Base-by-base conservation (phyloP, 2,113 vertebrate genomes). In the Apistogramma diplotaenia region DNA sequence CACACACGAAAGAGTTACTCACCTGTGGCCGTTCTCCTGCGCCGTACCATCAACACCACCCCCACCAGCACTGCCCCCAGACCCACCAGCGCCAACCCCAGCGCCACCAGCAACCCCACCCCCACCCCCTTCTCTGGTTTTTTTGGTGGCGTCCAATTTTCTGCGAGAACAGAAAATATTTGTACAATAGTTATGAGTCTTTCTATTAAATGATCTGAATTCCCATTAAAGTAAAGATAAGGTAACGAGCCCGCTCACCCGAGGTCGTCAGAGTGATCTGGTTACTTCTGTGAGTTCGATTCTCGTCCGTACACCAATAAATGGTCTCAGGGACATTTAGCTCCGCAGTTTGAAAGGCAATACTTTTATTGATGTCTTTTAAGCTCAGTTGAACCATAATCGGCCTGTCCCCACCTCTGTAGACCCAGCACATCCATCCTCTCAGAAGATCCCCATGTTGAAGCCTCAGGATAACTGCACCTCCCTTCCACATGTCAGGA, bases 361-460 rank as follows among this genome's bases (percentile, higher is more conserved):
- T 1, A 13, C 21, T 76, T 1, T 0, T 0, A 27, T 0, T 3
- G 1, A 8, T 4, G 0, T 6, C 0, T 0, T 10, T 0, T 8
- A 58, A 0, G 3, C 0, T 51, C 8, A 93, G 7, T 0, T 0
- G 0, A 31, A 93, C 51, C 9, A 0, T 13, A 0, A 0, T n/a
- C 0, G 0, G 33, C 3, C 0, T 0, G 12, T 2, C 1, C 1
- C 0, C 5, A 27, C 1, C 51, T 9, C 11, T 84, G 13, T 21
- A 6, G n/a, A 87, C 37, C 51, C 23, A 53, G 72, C 90, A 93
- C 0, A 0, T 16, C 91, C 91, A 93, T 1, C 21, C 85, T 1
- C 2, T 0, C 33, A 93, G 80, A 21, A 71, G 73, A 0, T 77
- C 33, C 0, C 83, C 53, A 2, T 76, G 21, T 0, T 76, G 19